Conservation (phyloP, 37 sponge, comb jelly and placozoan species). For the Amphimedon queenslandica region DNA sequence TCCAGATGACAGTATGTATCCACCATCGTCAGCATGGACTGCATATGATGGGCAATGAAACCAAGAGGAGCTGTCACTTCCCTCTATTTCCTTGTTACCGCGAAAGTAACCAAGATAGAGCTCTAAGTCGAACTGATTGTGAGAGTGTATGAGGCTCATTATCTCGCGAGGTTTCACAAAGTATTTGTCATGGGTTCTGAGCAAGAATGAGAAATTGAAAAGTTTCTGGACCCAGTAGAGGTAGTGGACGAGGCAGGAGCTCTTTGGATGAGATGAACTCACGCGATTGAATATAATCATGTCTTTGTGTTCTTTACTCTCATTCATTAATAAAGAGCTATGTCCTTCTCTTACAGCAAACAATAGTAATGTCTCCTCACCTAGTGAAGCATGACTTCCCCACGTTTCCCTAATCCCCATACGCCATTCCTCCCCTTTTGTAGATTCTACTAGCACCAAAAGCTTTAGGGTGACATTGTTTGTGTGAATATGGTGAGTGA, state of each 20-base stretch:
- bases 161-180: not conserved
- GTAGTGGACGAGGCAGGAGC: not conserved
- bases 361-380: not conserved
- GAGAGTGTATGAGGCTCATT: not conserved
- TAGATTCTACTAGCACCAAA: not conserved
- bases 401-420: not conserved
- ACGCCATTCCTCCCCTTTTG: not conserved
- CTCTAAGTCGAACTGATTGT: not conserved
- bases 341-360: not conserved
- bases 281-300: not conserved
- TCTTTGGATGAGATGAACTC: not conserved
- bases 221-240: not conserved
- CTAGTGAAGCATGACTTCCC: not conserved
- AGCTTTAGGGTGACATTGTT: not conserved
- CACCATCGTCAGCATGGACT: slow-evolving; percentile 1
- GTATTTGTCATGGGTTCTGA: not conserved
- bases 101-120: slow-evolving; percentile 2
- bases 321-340: not conserved
- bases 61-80: not conserved
- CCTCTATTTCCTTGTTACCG: not conserved
- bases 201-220: not conserved
- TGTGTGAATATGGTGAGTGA: not conserved
- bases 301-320: not conserved
- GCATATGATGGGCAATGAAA: not conserved
- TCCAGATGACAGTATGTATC: not conserved